Evolutionary conservation across 2,113 vertebrate species (phyloP).

Genomic region (Myrmecophaga tridactyla): DNA sequence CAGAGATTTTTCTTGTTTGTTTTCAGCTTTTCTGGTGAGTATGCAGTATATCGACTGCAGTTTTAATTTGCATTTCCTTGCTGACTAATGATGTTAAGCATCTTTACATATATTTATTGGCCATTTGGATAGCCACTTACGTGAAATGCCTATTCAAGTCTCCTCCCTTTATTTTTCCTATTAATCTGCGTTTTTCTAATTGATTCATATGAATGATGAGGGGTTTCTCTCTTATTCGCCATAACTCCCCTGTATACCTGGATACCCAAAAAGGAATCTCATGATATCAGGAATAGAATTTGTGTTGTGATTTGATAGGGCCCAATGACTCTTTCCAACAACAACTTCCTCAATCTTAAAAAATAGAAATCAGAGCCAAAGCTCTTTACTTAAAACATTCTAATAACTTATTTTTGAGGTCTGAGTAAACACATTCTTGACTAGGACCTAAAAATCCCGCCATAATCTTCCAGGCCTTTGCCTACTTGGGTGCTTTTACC

Average conservation of each 20-base stretch:
- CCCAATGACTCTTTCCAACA: background rate
- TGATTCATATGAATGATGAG: background rate
- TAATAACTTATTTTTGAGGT: background rate
- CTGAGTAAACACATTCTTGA: background rate
- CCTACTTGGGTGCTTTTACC: accelerated
- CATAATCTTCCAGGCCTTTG: background rate
- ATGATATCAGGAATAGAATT: background rate
- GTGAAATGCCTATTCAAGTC: background rate
- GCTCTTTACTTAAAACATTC: background rate
- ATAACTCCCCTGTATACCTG: background rate
- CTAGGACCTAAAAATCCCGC: background rate
- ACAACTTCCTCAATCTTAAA: background rate
- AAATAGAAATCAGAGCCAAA: background rate
- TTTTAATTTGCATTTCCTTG: background rate
- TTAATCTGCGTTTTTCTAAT: background rate
- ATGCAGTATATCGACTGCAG: background rate
- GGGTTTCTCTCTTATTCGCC: background rate
- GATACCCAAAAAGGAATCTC: background rate
- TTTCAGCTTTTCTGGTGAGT: background rate
- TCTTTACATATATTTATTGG: background rate
- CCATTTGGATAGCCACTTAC: background rate
- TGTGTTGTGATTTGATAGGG: background rate
- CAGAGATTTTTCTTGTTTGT: background rate
- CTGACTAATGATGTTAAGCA: too few relatives aligned
- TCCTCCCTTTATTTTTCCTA: background rate